A percentile compares a stretch with the other conserved stretches of the same genome.
phyloP scores from a whole-genome alignment of 2,888 invertebrate genomes.

The Lithophane semibrunnea region DNA sequence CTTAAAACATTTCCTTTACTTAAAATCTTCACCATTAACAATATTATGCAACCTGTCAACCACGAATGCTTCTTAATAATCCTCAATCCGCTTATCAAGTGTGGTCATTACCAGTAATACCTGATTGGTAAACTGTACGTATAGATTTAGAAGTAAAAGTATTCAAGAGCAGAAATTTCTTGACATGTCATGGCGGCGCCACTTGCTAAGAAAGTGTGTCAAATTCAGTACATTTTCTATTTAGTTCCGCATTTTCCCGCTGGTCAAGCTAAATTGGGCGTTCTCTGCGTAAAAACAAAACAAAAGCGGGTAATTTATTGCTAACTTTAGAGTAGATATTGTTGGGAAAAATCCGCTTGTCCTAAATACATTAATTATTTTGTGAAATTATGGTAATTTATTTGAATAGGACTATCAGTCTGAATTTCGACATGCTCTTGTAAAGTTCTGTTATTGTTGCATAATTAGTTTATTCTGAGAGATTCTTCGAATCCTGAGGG shows the following conservation, averaged over 20 bases:
- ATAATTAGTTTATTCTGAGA: constrained; percentile 19
- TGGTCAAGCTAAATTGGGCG: not conserved
- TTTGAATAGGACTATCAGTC: constrained; percentile 25
- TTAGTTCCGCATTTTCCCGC: constrained; percentile 8
- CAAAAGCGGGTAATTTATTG: constrained; percentile 50
- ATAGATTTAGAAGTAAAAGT: constrained; percentile 20
- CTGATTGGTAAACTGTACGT: constrained; percentile 6
- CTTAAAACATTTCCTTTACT: not conserved
- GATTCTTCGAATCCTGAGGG: not conserved
- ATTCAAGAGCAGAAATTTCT: not conserved
- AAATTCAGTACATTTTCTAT: not conserved
- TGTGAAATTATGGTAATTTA: constrained; percentile 43
- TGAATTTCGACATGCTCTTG: constrained; percentile 15
- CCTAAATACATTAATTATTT: constrained; percentile 48
- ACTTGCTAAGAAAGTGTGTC: not conserved
- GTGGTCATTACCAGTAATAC: constrained; percentile 20
- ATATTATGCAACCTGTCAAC: constrained; percentile 28
- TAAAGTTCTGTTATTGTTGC: constrained; percentile 23
- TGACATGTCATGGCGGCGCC: constrained; percentile 2
- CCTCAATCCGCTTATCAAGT: constrained; percentile 40
- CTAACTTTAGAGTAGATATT: constrained; percentile 28
- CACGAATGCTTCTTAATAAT: constrained; percentile 11
- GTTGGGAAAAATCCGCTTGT: constrained; percentile 25
- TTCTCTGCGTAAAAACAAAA: constrained; percentile 10
- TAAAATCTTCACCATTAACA: not conserved